Conservation (phyloP, 2,797 vertebrate genomes). For the Hippopotamyrus pictus region DNA sequence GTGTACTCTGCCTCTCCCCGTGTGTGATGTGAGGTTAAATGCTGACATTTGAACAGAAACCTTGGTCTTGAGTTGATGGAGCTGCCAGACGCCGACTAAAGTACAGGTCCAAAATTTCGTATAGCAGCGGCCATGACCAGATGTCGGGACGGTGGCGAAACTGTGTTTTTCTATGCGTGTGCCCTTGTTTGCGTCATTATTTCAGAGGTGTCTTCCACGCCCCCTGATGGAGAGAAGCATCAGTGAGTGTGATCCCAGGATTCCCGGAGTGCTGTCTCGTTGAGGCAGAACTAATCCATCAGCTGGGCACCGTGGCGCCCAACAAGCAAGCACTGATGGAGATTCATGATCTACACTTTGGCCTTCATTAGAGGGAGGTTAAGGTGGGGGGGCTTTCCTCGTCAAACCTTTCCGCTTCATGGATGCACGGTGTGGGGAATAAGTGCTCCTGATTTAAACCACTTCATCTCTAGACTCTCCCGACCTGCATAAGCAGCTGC, state of each 20-base stretch:
- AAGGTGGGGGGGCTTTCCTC: background rate
- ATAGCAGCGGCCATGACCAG: background rate
- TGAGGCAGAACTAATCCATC: background rate
- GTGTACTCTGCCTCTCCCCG: constrained; percentile 31
- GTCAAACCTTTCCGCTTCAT: background rate
- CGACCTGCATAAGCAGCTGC: background rate
- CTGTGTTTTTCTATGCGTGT: background rate
- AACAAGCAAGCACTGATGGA: background rate
- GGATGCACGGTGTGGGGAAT: background rate
- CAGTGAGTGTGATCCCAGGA: background rate
- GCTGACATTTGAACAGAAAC: constrained; percentile 18
- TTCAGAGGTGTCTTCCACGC: background rate
- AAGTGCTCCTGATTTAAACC: background rate
- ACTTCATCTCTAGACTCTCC: background rate
- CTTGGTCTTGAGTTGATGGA: background rate
- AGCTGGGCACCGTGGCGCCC: background rate
- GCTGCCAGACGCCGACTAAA: background rate
- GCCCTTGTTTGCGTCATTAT: background rate
- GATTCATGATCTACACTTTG: background rate
- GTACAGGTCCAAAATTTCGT: constrained; percentile 17
- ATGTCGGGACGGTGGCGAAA: background rate
- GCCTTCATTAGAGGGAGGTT: background rate
- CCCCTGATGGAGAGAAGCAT: constrained; percentile 11
- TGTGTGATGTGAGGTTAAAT: constrained; percentile 30
- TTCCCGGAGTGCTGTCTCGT: background rate